phyloP scores from a whole-genome alignment of 2,888 invertebrate species.

The Timandra comae region DNA sequence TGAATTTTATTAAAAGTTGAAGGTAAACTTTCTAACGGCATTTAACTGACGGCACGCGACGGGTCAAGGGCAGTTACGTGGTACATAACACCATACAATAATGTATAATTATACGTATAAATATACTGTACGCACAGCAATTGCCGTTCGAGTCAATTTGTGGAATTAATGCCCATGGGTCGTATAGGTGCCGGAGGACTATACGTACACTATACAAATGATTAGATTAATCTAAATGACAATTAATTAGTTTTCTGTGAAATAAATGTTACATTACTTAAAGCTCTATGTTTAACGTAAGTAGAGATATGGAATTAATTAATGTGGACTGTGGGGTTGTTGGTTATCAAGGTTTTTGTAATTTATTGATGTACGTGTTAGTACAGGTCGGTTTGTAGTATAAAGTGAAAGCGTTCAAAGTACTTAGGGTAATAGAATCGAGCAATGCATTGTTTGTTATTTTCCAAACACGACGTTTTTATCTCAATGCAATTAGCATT shows the following conservation, averaged over 20 bases:
- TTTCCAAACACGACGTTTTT: no score
- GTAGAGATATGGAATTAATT: no score
- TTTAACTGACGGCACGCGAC: conserved; percentile 51
- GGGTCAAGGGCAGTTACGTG: conserved; percentile 47
- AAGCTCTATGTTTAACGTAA: no score
- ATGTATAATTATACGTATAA: conserved; percentile 2
- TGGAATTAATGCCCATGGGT: conserved; percentile 40
- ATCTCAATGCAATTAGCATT: no score
- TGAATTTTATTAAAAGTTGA: conserved; percentile 26
- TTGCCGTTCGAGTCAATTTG: conserved; percentile 60
- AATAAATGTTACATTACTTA: not conserved
- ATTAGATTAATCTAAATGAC: conserved; percentile 7
- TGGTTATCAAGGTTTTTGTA: no score
- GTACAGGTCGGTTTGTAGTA: no score
- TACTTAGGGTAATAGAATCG: no score
- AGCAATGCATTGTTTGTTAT: no score
- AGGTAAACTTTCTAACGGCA: conserved; percentile 40
- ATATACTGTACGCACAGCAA: conserved; percentile 28
- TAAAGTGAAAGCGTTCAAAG: no score
- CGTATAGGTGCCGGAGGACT: conserved; percentile 9
- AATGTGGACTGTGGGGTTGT: no score
- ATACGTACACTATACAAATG: conserved; percentile 2
- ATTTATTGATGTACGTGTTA: no score
- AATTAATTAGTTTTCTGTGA: conserved; percentile 1
- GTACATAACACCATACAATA: conserved; percentile 11